Base-by-base conservation (phyloP, 2,888 invertebrate genomes). In the Dryobotodes eremita region DNA sequence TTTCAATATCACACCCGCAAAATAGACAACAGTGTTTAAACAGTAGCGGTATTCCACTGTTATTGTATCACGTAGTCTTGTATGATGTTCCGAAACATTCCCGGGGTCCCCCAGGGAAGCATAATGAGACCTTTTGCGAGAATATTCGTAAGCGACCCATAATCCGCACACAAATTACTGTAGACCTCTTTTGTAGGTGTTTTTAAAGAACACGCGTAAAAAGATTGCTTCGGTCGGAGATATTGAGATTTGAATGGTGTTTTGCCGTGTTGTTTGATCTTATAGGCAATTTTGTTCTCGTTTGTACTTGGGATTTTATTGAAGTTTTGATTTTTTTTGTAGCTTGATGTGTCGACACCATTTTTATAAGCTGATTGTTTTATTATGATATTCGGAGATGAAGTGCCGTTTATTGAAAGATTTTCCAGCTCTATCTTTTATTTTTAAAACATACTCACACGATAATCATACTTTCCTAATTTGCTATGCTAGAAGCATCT, bases 11-110 rank as follows among this genome's bases (percentile, higher is more conserved):
- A 48, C 36, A 20, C 20, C 53, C 68, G 31, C 57, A 82, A 69
- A 61, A 23, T 13, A 74, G 48, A 72, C 65, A 66, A 65, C 42
- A 71, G 71, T 77, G 72, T 77, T 83, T 73, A 83, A 88, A 81
- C 71, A 80, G 71, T 66, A 74, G 66, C 75, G 36, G 77, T 71
- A 77, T 79, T 70, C 82, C 68, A 61, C 71, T 77, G 68, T 87
- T 84, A 87, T 88, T 82, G 84, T 84, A 82, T 79, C 84, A 88
- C 88, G 85, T 88, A 84, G 55, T 69, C 79, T 80, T 85, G 88
- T 88, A 89, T 89, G 77, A 81, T 72, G 80, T 84, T 82, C 81
- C 88, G 82, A 89, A 85, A 82, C 82, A 86, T 85, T 84, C 36
- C 20, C 55, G 64, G 79, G 53, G 76, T 78, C 77, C 83, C 82